These are phyloP conservation scores for Halocynthia roretzi DNA, from an alignment of 23 tunicate genomes.

Conservation along the genomic window DNA sequence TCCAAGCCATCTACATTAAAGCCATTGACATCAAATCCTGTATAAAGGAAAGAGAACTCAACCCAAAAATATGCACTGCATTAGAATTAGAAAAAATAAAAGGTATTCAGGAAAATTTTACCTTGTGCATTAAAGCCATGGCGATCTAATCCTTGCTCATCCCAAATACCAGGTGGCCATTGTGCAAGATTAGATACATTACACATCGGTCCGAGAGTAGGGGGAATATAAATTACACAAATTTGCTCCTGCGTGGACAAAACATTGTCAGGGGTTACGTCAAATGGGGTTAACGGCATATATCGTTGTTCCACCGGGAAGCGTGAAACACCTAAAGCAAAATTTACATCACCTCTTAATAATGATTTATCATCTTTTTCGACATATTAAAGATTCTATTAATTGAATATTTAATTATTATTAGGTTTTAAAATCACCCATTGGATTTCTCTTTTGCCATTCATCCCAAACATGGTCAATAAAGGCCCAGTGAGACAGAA, in stretches of 20 bases:
- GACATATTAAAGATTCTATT: no score
- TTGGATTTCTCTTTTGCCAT: constrained; percentile 72
- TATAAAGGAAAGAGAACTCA: not conserved
- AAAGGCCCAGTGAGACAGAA: constrained; percentile 89
- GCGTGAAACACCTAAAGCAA: constrained; percentile 39
- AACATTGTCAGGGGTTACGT: constrained; percentile 67
- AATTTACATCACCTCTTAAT: no score
- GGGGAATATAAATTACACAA: constrained; percentile 78
- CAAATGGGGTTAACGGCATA: constrained; percentile 49
- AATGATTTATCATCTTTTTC: no score
- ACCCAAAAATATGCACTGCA: not conserved
- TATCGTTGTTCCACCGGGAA: constrained; percentile 58
- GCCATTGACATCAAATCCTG: constrained; percentile 68
- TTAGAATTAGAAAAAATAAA: not conserved
- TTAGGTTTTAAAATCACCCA: constrained; percentile 22
- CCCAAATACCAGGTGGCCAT: constrained; percentile 20
- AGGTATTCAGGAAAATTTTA: not conserved
- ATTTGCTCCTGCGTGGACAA: constrained; percentile 55
- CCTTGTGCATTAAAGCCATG: constrained; percentile 65
- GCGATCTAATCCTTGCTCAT: constrained; percentile 50
- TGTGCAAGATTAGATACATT: constrained; percentile 18
- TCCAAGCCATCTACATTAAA: constrained; percentile 42
- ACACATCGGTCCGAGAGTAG: constrained; percentile 75
- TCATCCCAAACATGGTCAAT: constrained; percentile 68
- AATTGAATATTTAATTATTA: no score